Evolutionary conservation across 2,113 vertebrate genomes (phyloP), one percentile per base, ranked within the genome.

Genomic region (Semnornis frantzii): DNA sequence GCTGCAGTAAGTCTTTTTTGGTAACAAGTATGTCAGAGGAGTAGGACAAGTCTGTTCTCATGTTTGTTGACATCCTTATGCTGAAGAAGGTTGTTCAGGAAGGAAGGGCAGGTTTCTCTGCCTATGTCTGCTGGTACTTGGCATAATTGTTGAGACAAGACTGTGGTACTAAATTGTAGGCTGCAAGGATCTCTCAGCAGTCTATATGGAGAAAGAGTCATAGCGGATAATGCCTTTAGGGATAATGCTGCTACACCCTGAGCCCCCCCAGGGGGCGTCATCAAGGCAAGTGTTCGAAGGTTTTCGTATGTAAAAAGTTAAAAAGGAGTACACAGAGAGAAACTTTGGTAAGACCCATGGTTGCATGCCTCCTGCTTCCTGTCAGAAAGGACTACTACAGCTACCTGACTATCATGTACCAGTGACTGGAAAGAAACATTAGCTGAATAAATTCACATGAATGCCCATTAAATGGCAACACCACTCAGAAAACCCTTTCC

Each of bases 1-100:
- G 87, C 83, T 91, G 91, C 90, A 86, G 82, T 93, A 87, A 94
- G 89, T 72, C 85, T 92, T 89, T 95, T 95, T 94, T 86, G 91
- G 91, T 93, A 94, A 86, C 88, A 72, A 69, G 87, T 83, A 77
- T 88, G 80, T 94, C 80, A 89, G 60, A 94, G 48, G 81, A 83
- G 82, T 81, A 81, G 87, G 75, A 72, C 25, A 46, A 91, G 85
- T 89, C 69, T 95, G 76, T 94, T 92, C 69, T 95, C 18, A 2
- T 87, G 69, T 91, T 95, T 95, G 90, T 94, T 94, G 91, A 95
- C 73, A 81, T 72, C 85, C 15, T 2, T 94, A 62, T 85, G 87
- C 79, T 77, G 50, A 77, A 91, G 48, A 50, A 91, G 63, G 46
- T 87, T 75, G 46, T 52, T 93, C n/a, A 80, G 71, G 73, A 94